Conservation (phyloP, 2,113 vertebrate genomes). For the Dicaeum eximium region DNA sequence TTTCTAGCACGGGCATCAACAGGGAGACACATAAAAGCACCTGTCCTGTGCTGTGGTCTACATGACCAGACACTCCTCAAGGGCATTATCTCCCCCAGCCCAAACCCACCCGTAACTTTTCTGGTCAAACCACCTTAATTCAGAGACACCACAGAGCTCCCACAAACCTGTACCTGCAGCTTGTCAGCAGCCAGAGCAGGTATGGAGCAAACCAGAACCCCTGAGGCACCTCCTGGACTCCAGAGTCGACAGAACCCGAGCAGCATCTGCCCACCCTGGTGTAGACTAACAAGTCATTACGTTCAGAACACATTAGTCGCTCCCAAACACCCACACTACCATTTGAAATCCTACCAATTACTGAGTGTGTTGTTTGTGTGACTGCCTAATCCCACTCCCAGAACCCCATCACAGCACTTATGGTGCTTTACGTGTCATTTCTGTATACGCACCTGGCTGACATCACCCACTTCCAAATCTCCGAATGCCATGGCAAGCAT, state of each 20-base stretch:
- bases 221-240: neutral
- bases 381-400: neutral
- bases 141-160: neutral
- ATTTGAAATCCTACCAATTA: neutral
- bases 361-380: neutral
- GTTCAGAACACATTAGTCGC: neutral
- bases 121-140: neutral
- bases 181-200: neutral
- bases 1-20: neutral
- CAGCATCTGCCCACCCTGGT: neutral
- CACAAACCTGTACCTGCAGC: neutral
- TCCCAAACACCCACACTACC: neutral
- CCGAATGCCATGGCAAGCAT: rapidly evolving
- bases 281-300: neutral
- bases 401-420: neutral
- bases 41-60: neutral
- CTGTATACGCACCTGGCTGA: neutral
- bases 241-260: neutral
- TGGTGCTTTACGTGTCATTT: neutral
- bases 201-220: neutral
- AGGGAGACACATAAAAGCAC: neutral
- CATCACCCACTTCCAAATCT: neutral
- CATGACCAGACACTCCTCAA: neutral
- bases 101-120: neutral
- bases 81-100: neutral